Evolutionary conservation across 2,113 vertebrate genomes (phyloP), one percentile per base, ranked within the genome.

Genomic region (Panurus biarmicus): DNA sequence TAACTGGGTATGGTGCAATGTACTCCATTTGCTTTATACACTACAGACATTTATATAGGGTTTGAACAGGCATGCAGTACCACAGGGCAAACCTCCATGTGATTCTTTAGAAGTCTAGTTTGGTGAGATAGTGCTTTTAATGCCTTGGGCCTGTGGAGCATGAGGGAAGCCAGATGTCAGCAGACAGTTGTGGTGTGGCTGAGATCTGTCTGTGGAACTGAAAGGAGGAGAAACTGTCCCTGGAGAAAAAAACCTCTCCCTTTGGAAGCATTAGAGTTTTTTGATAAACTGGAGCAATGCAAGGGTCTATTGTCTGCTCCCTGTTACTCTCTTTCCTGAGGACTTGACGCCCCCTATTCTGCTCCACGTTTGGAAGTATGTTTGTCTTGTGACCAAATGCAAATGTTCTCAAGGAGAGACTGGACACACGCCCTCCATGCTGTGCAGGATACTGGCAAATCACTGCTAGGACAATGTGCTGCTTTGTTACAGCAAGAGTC

Each of bases 361-460:
- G 35, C 25, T 66, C 10, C 28, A 7, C 40, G 35, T 57, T 28
- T 57, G 56, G 56, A 78, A 65, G 12, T 5, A 10, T 19, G 24
- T 53, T 84, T 85, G 26, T 36, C 78, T 53, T 61, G 56, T 70
- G 42, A 58, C 24, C 21, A 60, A 70, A 81, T 35, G 31, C 42
- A 45, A 11, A 53, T 6, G 0, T 62, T 81, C 31, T 19, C 38
- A 36, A 6, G 1, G 1, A 38, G 24, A 73, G 29, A 35, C 50
- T 35, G 64, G 36, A n/a, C 0, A 0, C n/a, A 61, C 0, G 4
- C 9, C 25, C 53, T 60, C 23, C 38, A 8, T 5, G 26, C 56
- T 78, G n/a, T 35, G 65, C 29, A 65, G 29, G 36, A 11, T 28
- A 10, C 20, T 42, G 47, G 17, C 38, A 88, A 57, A 50, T 40